Conservation (phyloP, 2,888 invertebrate species). For the Crepidodera aurea region DNA sequence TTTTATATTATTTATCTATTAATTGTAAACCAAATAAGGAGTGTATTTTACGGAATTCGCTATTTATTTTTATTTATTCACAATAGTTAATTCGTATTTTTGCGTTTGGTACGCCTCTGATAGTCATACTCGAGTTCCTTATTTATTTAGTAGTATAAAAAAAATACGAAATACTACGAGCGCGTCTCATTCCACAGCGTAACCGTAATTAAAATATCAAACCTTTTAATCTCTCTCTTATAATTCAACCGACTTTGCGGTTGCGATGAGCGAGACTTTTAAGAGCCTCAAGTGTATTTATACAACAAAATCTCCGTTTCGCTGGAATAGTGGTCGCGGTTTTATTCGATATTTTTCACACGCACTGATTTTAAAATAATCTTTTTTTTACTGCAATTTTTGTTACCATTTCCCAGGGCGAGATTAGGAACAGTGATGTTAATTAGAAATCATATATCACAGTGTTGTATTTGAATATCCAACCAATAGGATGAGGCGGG, state of each 20-base stretch:
- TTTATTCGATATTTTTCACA: background rate
- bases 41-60: no score
- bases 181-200: constrained; percentile 1
- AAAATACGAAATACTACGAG: background rate
- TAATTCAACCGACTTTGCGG: constrained; percentile 12
- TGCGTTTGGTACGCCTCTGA: background rate
- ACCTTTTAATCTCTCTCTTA: constrained; percentile 12
- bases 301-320: background rate
- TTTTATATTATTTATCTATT: no score
- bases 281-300: background rate
- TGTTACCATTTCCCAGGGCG: no score
- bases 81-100: no score
- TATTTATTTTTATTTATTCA: no score
- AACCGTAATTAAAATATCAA: constrained; percentile 20
- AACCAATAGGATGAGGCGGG: no score
- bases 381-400: no score
- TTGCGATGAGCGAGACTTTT: background rate
- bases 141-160: background rate
- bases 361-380: no score
- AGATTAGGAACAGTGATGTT: no score
- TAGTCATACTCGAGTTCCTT: background rate
- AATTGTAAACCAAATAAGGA: no score
- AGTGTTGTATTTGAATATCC: no score
- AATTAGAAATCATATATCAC: no score
- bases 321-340: background rate